Conservation (phyloP, 1,140 invertebrate genomes). For the Drosophila bocki region DNA sequence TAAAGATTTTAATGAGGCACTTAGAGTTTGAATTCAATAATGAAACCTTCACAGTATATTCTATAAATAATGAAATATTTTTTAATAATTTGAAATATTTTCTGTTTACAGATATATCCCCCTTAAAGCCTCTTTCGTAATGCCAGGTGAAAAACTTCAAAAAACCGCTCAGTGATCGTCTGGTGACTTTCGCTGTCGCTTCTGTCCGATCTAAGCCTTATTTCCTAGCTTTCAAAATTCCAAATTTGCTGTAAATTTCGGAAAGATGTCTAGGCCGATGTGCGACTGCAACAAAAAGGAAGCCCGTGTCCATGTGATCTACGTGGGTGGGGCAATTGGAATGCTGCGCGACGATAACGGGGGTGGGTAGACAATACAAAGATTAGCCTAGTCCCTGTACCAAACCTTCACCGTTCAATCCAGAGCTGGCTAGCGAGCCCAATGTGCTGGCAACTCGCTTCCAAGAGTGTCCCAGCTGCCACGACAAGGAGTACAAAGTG, state of each 20-base stretch:
- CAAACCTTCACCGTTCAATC: not conserved
- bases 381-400: not conserved
- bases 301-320: constrained; percentile 90
- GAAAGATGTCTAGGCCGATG: constrained; percentile 12
- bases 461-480: constrained; percentile 88
- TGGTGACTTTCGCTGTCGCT: not conserved
- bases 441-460: constrained; percentile 87
- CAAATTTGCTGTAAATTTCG: constrained; percentile 2
- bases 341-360: constrained; percentile 91
- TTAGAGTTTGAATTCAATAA: too few species aligned
- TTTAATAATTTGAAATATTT: too few species aligned
- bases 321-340: constrained; percentile 96
- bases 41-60: too few species aligned
- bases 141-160: not conserved
- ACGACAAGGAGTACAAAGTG: constrained; percentile 89
- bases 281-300: constrained; percentile 71
- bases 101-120: too few species aligned
- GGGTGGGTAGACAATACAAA: constrained; percentile 85
- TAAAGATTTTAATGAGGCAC: too few species aligned
- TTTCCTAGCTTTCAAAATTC: constrained; percentile 14
- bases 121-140: not conserved
- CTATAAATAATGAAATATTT: too few species aligned
- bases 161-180: not conserved
- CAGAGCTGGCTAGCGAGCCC: constrained; percentile 87
- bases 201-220: not conserved